phyloP scores from a whole-genome alignment of 1,140 invertebrate species.

The Grapholita molesta region DNA sequence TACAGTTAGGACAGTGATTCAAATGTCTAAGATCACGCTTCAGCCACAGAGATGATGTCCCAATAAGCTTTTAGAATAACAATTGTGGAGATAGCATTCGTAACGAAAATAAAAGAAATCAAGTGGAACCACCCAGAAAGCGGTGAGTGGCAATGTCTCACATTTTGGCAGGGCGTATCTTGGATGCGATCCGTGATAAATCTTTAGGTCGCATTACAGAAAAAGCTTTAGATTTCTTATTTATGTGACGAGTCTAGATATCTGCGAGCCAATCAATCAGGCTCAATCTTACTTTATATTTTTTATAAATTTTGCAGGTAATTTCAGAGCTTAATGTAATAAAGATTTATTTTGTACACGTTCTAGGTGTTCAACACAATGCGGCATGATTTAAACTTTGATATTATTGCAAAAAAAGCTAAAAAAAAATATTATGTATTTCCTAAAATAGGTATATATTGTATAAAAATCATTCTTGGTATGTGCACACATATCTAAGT shows the following conservation, averaged over 20 bases:
- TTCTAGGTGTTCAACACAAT: too few species aligned
- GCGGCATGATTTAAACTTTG: too few species aligned
- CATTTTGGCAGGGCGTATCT: neutral
- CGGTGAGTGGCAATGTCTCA: neutral
- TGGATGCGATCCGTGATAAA: neutral
- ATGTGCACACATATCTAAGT: too few species aligned
- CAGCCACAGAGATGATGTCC: neutral
- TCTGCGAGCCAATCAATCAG: neutral
- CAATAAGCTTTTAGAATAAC: neutral
- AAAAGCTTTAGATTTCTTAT: neutral
- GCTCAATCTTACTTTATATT: neutral
- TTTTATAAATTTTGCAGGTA: neutral
- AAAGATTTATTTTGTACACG: too few species aligned
- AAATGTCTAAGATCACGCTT: too few species aligned
- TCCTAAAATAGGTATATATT: too few species aligned
- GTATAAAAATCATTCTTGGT: too few species aligned
- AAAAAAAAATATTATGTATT: too few species aligned
- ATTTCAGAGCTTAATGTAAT: too few species aligned
- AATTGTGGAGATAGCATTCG: neutral
- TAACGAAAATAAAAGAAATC: slow-evolving; percentile 14
- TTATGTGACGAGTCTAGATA: neutral
- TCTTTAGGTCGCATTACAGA: neutral
- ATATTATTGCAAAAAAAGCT: too few species aligned
- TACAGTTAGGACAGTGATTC: too few species aligned
- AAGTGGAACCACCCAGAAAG: neutral